phyloP scores from a whole-genome alignment of 2,113 vertebrate species.

The Notarius lentiginosus region DNA sequence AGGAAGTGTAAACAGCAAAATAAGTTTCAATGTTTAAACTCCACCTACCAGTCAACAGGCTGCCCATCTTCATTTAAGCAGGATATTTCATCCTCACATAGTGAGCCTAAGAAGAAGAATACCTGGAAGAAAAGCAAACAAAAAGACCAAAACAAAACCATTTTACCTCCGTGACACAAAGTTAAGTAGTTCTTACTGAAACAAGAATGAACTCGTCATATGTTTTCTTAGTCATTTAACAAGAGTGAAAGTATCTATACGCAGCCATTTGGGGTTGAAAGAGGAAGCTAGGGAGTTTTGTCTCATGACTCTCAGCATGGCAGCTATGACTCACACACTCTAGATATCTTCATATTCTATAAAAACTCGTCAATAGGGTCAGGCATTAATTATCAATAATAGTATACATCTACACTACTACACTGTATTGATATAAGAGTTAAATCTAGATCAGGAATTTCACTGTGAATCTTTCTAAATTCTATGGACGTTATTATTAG shows the following conservation, averaged over 20 bases:
- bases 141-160: conserved; percentile 33
- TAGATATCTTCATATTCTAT: not conserved
- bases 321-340: not conserved
- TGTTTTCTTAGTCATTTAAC: conserved; percentile 14
- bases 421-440: not conserved
- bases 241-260: conserved; percentile 42
- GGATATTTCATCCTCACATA: conserved; percentile 67
- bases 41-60: conserved; percentile 90
- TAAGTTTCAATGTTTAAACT: conserved; percentile 1
- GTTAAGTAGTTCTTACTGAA: not conserved
- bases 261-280: conserved; percentile 57
- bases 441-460: not conserved
- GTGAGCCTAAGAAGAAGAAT: conserved; percentile 26
- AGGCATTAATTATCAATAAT: not conserved
- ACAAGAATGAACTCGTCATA: conserved; percentile 10
- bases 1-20: not conserved
- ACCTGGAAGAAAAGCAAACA: conserved; percentile 22
- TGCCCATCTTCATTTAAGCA: conserved; percentile 84
- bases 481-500: not conserved
- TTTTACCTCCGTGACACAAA: conserved; percentile 19
- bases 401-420: not conserved
- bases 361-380: not conserved
- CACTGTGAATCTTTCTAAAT: not conserved
- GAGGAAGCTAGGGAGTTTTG: conserved; percentile 61
- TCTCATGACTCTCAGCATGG: conserved; percentile 57